These are phyloP conservation scores for Lathamus discolor DNA, from an alignment of 2,113 vertebrate genomes.

Conservation along the genomic window DNA sequence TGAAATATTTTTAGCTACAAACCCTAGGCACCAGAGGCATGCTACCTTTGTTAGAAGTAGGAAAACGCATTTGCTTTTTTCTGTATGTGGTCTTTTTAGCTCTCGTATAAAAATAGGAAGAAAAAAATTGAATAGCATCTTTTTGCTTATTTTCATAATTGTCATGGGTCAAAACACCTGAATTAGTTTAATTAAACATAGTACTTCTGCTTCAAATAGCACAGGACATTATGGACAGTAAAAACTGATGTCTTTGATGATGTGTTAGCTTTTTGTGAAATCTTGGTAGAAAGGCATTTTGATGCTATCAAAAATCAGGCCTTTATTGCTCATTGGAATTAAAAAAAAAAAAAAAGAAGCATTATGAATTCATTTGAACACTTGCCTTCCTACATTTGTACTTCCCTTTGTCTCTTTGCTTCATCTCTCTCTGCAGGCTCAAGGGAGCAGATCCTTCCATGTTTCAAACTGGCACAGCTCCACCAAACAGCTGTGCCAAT, in stretches of 20 bases:
- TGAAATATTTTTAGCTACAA: neutral
- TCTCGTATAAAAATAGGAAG: neutral
- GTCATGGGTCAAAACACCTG: neutral
- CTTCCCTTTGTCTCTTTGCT: neutral
- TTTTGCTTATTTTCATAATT: neutral
- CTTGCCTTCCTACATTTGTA: neutral
- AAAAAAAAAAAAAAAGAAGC: neutral
- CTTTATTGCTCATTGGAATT: neutral
- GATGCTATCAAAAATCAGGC: neutral
- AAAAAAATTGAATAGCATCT: neutral
- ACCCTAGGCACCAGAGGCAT: neutral
- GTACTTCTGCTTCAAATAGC: neutral
- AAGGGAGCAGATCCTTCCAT: neutral
- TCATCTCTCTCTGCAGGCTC: neutral
- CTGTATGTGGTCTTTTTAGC: neutral
- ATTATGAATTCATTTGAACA: neutral
- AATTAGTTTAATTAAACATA: neutral
- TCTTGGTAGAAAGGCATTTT: neutral
- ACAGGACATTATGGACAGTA: neutral
- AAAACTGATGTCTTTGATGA: neutral
- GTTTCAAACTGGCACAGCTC: conserved; percentile 25
- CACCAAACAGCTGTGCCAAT: conserved; percentile 17
- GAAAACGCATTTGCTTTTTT: neutral
- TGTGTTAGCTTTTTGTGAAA: neutral
- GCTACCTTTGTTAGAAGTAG: neutral